Base-by-base conservation (phyloP, 1,140 invertebrate genomes). In the Aplysia californica region DNA sequence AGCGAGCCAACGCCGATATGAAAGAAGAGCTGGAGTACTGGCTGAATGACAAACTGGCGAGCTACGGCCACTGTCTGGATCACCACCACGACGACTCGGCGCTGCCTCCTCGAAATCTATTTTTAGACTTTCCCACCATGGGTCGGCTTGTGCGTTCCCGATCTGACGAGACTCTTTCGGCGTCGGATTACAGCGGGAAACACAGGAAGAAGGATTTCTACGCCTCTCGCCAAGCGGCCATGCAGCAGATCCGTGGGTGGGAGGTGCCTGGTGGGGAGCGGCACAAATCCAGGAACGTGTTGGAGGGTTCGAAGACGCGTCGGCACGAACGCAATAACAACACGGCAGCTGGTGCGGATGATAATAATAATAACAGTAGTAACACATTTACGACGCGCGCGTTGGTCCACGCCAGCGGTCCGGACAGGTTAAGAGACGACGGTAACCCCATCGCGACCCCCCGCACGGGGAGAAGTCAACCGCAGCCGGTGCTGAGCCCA, bases 161-260 rank as follows among this genome's bases (percentile, higher is more conserved):
- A 33, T 89, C 88, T 20, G 88, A 89, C 72, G 88, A 89, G 74
- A 89, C 88, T 5, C 80, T 89, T 26, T 89, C 88, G 5, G 82
- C 85, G 68, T 89, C 88, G 21, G 85, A 87, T 74, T 85, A 86
- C 76, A 88, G 85, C 83, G 85, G 82, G 4, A 86, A 83, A 76
- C 80, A 79, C 74, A 67, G 83, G 31, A 87, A 87, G 74, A 82
- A 79, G 50, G 80, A 86, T 26, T 85, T 86, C 73, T 86, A 87
- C 76, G 83, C 86, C 73, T 86, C 83, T 35, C 78, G 85, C 3
- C 83, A 86, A 65, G 79, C 81, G 65, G 86, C 85, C 33, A 86
- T 87, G 85, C 83, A 86, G 58, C 81, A 85, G 73, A 84, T 88
- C 29, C 78, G 84, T 71, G 86, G 82, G 33, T 87, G 86, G 86